These are phyloP conservation scores for Athene cunicularia DNA, from an alignment of 2,113 vertebrate species.

Conservation along the genomic window DNA sequence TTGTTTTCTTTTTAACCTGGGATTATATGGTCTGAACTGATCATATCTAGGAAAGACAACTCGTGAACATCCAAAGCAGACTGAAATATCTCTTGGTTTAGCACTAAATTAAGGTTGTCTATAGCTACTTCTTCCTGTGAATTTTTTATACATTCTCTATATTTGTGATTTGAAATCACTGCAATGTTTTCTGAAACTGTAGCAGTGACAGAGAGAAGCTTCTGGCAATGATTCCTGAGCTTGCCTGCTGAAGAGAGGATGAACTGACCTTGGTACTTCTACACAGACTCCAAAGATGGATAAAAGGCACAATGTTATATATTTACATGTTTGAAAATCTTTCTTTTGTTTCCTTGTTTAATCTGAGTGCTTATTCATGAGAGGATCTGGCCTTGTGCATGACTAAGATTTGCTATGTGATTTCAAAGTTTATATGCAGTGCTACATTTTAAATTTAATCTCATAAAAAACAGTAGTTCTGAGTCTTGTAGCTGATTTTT, in stretches of 20 bases:
- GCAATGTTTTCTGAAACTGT: not conserved
- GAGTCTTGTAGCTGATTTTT: not conserved
- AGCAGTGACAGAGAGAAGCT: not conserved
- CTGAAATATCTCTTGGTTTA: not conserved
- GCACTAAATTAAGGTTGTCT: not conserved
- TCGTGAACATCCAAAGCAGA: not conserved
- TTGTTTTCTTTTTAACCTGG: not conserved
- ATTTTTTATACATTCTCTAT: not conserved
- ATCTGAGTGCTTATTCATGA: not conserved
- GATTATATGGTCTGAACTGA: not conserved
- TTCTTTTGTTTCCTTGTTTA: not conserved
- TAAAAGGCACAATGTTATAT: not conserved
- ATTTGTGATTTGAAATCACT: not conserved
- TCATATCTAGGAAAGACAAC: not conserved
- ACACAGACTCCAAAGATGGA: not conserved
- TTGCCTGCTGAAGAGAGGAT: not conserved
- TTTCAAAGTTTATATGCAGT: not conserved
- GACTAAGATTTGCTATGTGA: not conserved
- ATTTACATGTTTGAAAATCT: not conserved
- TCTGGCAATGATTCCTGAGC: not conserved
- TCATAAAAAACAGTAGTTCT: not conserved
- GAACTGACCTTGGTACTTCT: not conserved
- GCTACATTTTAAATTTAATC: not conserved
- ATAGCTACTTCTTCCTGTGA: not conserved
- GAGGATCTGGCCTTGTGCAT: not conserved